Conservation (phyloP, 2,113 vertebrate genomes). For the Hyla sarda region DNA sequence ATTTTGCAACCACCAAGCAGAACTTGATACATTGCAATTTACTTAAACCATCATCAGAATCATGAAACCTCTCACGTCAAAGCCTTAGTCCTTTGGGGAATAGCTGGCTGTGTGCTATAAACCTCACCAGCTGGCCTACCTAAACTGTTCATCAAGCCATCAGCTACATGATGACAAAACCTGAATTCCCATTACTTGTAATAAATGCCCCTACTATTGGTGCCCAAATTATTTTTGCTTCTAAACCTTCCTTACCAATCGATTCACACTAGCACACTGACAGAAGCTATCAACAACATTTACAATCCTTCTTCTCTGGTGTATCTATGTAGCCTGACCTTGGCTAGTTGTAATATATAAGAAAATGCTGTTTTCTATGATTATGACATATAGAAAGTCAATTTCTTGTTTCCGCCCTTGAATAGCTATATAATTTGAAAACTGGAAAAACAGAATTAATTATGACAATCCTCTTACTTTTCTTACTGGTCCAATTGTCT, state of each 20-base stretch:
- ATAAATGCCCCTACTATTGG: background rate
- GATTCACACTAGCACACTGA: background rate
- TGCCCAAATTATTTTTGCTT: background rate
- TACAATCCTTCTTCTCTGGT: background rate
- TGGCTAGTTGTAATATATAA: background rate
- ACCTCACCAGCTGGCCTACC: conserved; percentile 11
- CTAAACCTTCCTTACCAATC: background rate
- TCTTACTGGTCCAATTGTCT: too few relatives aligned
- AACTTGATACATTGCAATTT: conserved; percentile 36
- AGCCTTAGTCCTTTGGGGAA: conserved; percentile 4
- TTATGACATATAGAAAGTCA: background rate
- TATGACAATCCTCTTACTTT: too few relatives aligned
- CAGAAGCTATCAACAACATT: background rate
- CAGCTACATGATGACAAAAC: conserved; percentile 13
- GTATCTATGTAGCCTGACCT: background rate
- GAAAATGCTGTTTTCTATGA: background rate
- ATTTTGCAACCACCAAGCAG: conserved; percentile 37
- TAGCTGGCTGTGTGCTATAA: conserved; percentile 14
- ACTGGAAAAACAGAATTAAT: background rate
- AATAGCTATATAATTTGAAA: background rate
- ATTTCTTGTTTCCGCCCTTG: background rate
- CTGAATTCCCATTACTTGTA: background rate
- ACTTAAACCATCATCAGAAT: conserved; percentile 19
- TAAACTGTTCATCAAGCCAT: conserved; percentile 31
- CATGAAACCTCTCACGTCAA: conserved; percentile 38